Conservation (phyloP, 92 coral and sea anemone genomes). For the Umimayanthus kanabou region DNA sequence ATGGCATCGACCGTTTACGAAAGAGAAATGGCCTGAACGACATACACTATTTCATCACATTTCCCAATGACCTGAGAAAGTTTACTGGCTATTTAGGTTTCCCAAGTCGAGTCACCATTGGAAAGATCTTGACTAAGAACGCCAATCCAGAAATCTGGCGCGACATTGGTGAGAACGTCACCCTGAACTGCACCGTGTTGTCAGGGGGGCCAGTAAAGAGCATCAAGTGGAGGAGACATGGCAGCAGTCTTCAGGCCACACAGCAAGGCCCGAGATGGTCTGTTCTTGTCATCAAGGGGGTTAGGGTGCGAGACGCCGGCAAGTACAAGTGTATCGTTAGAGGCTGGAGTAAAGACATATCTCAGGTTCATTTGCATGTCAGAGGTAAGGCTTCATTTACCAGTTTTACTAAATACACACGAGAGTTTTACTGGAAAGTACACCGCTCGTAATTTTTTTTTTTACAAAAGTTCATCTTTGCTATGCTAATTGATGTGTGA, state of each 20-base stretch:
- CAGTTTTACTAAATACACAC: background rate
- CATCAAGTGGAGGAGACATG: slow-evolving; percentile 1
- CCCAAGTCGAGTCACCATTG: slow-evolving; percentile 13
- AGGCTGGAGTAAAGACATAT: slow-evolving; percentile 36
- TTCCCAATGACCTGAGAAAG: too few species aligned
- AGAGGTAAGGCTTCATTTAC: slow-evolving; percentile 4
- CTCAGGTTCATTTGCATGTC: slow-evolving; percentile 29
- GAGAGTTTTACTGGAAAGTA: background rate
- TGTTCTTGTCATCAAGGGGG: background rate
- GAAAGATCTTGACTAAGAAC: slow-evolving; percentile 34
- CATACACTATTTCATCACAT: too few species aligned
- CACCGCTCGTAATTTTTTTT: too few species aligned
- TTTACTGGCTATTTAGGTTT: slow-evolving; percentile 14
- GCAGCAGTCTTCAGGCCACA: background rate
- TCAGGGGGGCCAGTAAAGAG: slow-evolving; percentile 23
- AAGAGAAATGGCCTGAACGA: too few species aligned
- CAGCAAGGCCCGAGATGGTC: slow-evolving; percentile 24
- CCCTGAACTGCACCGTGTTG: slow-evolving; percentile 21
- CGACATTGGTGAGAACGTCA: slow-evolving; percentile 3
- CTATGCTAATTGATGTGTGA: background rate
- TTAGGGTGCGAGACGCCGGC: slow-evolving; percentile 18
- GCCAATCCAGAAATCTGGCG: slow-evolving; percentile 40
- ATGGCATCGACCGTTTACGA: too few species aligned
- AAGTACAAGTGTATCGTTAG: slow-evolving; percentile 21
- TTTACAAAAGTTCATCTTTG: too few species aligned